Percentiles rank a stretch among this genome's conserved stretches.
Evolutionary conservation across 64 coral and sea anemone genomes (phyloP).

Genomic region (Porites australiensis): DNA sequence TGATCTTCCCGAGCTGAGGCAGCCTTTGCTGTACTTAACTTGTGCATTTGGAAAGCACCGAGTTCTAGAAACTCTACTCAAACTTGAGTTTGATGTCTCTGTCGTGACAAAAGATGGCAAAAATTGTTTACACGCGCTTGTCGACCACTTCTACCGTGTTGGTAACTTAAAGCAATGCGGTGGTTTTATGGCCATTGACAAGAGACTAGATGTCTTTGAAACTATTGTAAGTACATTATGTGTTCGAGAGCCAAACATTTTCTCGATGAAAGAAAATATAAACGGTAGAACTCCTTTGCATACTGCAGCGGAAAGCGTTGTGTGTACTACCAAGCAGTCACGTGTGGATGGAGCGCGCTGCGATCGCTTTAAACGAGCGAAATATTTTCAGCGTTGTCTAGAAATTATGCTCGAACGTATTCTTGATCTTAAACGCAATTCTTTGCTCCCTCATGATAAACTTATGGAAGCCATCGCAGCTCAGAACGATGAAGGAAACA

Average conservation of each 20-base stretch:
- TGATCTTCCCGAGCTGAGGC: slow-evolving; percentile 50
- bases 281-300: slow-evolving; percentile 67
- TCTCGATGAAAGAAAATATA: slow-evolving; percentile 44
- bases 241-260: slow-evolving; percentile 59
- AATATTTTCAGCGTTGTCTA: slow-evolving; percentile 78
- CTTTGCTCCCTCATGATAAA: slow-evolving; percentile 21
- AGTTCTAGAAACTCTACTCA: slow-evolving; percentile 76
- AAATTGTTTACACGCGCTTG: slow-evolving; percentile 65
- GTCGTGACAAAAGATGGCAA: slow-evolving; percentile 58
- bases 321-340: slow-evolving; percentile 41
- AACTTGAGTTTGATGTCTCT: slow-evolving; percentile 57
- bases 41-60: slow-evolving; percentile 81
- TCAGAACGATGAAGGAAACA: slow-evolving; percentile 69
- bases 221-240: slow-evolving; percentile 67
- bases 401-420: slow-evolving; percentile 72
- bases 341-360: slow-evolving; percentile 52
- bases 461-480: slow-evolving; percentile 48
- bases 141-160: slow-evolving; percentile 69
- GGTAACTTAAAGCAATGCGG: slow-evolving; percentile 58
- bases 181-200: slow-evolving; percentile 74
- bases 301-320: slow-evolving; percentile 52
- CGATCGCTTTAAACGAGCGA: slow-evolving; percentile 56
- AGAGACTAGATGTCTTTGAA: slow-evolving; percentile 71
- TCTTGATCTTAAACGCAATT: slow-evolving; percentile 62
- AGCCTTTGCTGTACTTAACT: slow-evolving; percentile 66